These are phyloP conservation scores for Prunella strophiata DNA, from an alignment of 2,797 vertebrate genomes.

Conservation along the genomic window DNA sequence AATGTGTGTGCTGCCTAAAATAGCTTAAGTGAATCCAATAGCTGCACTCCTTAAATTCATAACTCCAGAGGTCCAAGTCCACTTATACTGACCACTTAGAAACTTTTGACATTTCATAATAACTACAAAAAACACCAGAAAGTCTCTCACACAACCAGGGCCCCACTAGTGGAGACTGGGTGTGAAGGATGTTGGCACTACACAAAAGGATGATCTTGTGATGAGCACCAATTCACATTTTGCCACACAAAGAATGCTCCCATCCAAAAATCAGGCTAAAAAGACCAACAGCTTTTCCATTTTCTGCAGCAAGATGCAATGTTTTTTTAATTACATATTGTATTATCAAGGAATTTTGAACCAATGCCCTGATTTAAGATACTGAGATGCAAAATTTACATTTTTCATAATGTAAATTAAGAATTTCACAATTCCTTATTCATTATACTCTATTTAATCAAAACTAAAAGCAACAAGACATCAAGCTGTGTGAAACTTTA, in stretches of 20 bases:
- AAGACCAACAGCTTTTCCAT: not conserved
- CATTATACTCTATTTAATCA: not conserved
- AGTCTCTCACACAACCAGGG: not conserved
- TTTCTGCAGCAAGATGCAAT: not conserved
- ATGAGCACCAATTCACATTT: not conserved
- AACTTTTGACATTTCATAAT: not conserved
- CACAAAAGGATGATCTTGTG: not conserved
- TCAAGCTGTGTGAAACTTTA: not conserved
- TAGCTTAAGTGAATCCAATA: not conserved
- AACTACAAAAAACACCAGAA: not conserved
- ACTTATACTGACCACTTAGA: not conserved
- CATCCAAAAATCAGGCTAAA: not conserved
- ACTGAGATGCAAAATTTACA: not conserved
- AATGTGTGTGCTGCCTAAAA: not conserved
- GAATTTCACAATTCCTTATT: not conserved
- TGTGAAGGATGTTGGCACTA: not conserved
- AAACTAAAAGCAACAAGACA: not conserved
- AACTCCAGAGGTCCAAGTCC: not conserved
- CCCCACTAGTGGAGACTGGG: rapidly evolving
- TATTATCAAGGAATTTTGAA: not conserved
- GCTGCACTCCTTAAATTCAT: not conserved
- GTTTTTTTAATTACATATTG: not conserved
- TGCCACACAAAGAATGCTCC: not conserved
- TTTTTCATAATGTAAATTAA: not conserved
- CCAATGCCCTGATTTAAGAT: not conserved